Evolutionary conservation across 2,797 vertebrate genomes (phyloP).

Genomic region (Odontamblyopus lacepedii): DNA sequence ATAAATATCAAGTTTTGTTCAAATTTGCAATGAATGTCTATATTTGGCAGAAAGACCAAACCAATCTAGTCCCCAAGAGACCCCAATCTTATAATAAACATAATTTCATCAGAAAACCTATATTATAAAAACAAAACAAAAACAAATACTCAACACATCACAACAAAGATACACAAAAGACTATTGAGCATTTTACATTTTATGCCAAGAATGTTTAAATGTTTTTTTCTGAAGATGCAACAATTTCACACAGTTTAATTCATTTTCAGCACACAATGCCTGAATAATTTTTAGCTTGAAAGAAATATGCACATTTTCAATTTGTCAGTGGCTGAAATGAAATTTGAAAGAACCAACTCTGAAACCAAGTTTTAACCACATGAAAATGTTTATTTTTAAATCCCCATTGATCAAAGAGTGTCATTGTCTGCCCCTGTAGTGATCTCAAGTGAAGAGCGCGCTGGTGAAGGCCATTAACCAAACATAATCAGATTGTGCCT

Average conservation of each 20-base stretch:
- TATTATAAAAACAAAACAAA: too few species aligned
- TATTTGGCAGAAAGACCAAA: too few species aligned
- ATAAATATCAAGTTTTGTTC: too few species aligned
- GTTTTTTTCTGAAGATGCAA: too few species aligned
- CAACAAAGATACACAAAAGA: too few species aligned
- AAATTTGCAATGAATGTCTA: too few species aligned
- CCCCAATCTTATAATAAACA: too few species aligned
- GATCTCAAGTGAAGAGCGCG: slow-evolving; percentile 22
- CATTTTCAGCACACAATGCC: background rate
- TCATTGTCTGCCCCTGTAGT: slow-evolving; percentile 36
- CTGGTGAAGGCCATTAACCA: slow-evolving; percentile 20
- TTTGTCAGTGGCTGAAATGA: background rate
- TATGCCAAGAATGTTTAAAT: too few species aligned
- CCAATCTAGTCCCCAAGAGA: too few species aligned
- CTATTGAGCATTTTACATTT: too few species aligned
- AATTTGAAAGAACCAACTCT: background rate
- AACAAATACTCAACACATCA: too few species aligned
- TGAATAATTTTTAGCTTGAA: background rate
- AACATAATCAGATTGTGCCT: slow-evolving; percentile 50
- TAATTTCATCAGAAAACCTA: too few species aligned
- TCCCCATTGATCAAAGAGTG: slow-evolving; percentile 33
- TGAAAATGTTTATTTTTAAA: slow-evolving; percentile 51
- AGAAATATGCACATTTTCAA: background rate
- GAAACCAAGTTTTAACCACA: slow-evolving; percentile 18
- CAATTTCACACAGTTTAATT: background rate